Evolutionary conservation across 2,797 vertebrate species (phyloP).

Genomic region (Dryobates pubescens): DNA sequence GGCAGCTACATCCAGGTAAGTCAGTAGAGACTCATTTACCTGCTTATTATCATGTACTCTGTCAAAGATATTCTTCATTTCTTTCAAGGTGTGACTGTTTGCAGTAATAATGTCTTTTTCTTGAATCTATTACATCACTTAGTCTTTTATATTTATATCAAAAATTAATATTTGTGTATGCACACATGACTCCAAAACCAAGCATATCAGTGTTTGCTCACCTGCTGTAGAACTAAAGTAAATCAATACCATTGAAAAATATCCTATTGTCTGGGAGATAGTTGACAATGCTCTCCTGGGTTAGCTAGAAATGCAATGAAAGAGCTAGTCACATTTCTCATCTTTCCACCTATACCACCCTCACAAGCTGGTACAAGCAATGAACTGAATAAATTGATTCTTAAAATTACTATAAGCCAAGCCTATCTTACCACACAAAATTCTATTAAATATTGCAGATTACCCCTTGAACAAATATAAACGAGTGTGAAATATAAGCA

Average conservation of each 20-base stretch:
- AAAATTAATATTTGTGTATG: conserved; percentile 5
- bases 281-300: conserved; percentile 1
- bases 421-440: not conserved
- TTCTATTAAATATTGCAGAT: not conserved
- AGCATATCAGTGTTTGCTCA: conserved; percentile 53
- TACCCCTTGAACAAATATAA: not conserved
- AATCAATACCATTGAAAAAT: conserved; percentile 34
- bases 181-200: not conserved
- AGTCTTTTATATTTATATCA: not conserved
- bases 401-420: not conserved
- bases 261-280: not conserved
- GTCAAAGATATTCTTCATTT: not conserved
- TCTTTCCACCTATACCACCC: not conserved
- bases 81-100: not conserved
- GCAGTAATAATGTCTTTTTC: not conserved
- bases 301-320: conserved; percentile 24
- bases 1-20: not conserved
- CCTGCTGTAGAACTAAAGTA: conserved; percentile 35
- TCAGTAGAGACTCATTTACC: not conserved
- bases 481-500: not conserved
- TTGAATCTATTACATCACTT: not conserved
- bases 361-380: not conserved
- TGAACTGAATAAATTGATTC: not conserved
- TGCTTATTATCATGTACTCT: not conserved
- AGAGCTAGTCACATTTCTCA: not conserved